Evolutionary conservation across 2,888 invertebrate genomes (phyloP).

Genomic region (Spialia ferax): DNA sequence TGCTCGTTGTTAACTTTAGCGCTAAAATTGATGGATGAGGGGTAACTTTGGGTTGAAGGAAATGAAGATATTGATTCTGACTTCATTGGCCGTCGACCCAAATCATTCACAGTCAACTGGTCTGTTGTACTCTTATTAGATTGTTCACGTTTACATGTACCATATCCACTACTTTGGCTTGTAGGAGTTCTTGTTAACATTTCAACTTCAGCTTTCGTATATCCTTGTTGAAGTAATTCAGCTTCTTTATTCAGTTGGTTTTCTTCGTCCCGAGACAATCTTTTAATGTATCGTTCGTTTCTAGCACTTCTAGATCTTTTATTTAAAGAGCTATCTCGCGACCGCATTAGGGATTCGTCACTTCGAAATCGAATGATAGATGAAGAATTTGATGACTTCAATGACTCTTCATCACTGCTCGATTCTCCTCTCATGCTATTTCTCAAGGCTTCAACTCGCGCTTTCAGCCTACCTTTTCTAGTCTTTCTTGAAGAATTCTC

Average conservation of each 20-base stretch:
- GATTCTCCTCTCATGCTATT: constrained; percentile 88
- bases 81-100: constrained; percentile 71
- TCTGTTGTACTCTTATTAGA: constrained; percentile 77
- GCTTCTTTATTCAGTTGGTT: constrained; percentile 85
- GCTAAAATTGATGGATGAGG: constrained; percentile 84
- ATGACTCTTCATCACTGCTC: constrained; percentile 91
- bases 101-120: constrained; percentile 65
- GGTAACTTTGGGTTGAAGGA: constrained; percentile 83
- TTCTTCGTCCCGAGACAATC: constrained; percentile 91
- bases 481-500: constrained; percentile 85
- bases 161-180: constrained; percentile 81
- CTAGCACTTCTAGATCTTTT: constrained; percentile 91
- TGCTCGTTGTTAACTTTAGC: constrained; percentile 85
- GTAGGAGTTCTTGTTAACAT: constrained; percentile 83
- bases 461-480: constrained; percentile 88
- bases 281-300: constrained; percentile 93
- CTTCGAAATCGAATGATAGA: constrained; percentile 89
- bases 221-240: constrained; percentile 80
- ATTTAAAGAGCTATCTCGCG: constrained; percentile 86
- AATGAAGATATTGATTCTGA: constrained; percentile 84
- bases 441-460: constrained; percentile 89
- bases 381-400: constrained; percentile 88
- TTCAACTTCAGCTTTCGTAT: constrained; percentile 84
- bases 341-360: constrained; percentile 89
- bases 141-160: constrained; percentile 79